A percentile compares a stretch with the other conserved stretches of the same genome.
These are phyloP conservation scores for Oophaga pumilio DNA, from an alignment of 2,113 vertebrate genomes.

Conservation along the genomic window DNA sequence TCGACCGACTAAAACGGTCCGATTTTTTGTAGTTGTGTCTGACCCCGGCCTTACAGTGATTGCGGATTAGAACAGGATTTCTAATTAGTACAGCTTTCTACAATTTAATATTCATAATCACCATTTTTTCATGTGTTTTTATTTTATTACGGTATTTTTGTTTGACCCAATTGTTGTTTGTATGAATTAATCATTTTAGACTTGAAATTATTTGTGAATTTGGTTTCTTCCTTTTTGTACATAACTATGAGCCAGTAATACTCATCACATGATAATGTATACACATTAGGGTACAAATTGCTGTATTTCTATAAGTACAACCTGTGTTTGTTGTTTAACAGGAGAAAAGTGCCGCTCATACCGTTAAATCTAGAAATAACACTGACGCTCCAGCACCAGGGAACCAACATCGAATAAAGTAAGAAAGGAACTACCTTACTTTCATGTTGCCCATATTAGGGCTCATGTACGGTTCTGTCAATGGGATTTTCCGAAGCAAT, in stretches of 20 bases:
- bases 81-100: too few relatives aligned
- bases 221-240: not conserved
- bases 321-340: conserved; percentile 66
- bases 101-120: too few relatives aligned
- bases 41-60: too few relatives aligned
- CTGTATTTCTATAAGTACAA: not conserved
- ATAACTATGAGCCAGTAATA: not conserved
- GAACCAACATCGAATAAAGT: conserved; percentile 81
- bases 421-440: conserved; percentile 63
- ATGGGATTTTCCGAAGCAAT: too few relatives aligned
- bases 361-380: conserved; percentile 74
- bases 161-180: not conserved
- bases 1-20: too few relatives aligned
- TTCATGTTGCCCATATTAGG: not conserved
- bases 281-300: not conserved
- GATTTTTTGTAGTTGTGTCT: too few relatives aligned
- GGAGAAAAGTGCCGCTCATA: conserved; percentile 83
- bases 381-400: conserved; percentile 80
- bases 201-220: not conserved
- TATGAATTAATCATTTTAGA: not conserved
- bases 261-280: not conserved
- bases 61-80: too few relatives aligned
- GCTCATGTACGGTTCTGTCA: not conserved
- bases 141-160: not conserved
- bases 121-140: too few relatives aligned